phyloP scores from a whole-genome alignment of 2,888 invertebrate species.

The Drosophila dives region DNA sequence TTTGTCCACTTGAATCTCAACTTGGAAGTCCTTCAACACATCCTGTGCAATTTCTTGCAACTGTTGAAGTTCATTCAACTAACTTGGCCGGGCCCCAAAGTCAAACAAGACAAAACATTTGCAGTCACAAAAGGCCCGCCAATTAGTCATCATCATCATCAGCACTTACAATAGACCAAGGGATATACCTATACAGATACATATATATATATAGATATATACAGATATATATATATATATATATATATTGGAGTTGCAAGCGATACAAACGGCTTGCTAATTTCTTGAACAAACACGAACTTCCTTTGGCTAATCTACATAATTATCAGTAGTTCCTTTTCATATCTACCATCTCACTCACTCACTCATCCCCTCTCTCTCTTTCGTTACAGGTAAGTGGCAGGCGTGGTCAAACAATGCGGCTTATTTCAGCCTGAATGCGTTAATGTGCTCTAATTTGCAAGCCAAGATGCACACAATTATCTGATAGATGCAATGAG shows the following conservation, averaged over 20 bases:
- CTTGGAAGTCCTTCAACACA: slow-evolving; percentile 51
- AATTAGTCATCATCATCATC: slow-evolving; percentile 52
- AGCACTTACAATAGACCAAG: slow-evolving; percentile 42
- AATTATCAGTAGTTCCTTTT: slow-evolving; percentile 43
- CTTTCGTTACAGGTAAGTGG: slow-evolving; percentile 63
- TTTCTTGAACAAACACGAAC: slow-evolving; percentile 68
- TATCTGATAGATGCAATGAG: slow-evolving; percentile 2
- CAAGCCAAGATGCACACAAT: slow-evolving; percentile 39
- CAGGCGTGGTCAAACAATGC: slow-evolving; percentile 27
- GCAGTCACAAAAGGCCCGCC: slow-evolving; percentile 41
- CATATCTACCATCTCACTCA: background rate
- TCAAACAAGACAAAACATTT: slow-evolving; percentile 36
- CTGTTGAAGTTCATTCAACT: slow-evolving; percentile 50
- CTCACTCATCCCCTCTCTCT: slow-evolving; percentile 17
- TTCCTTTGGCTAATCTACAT: slow-evolving; percentile 72
- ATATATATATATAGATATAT: slow-evolving; percentile 1
- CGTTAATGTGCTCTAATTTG: slow-evolving; percentile 78
- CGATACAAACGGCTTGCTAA: slow-evolving; percentile 60
- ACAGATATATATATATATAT: background rate
- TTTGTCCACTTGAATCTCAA: slow-evolving; percentile 27
- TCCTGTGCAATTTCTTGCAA: slow-evolving; percentile 21
- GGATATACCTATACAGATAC: background rate
- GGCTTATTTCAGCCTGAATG: slow-evolving; percentile 56
- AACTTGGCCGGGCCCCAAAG: slow-evolving; percentile 10
- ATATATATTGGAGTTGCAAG: background rate